Base-by-base conservation (phyloP, 2,888 invertebrate species). In the Cryptocephalus moraei region DNA sequence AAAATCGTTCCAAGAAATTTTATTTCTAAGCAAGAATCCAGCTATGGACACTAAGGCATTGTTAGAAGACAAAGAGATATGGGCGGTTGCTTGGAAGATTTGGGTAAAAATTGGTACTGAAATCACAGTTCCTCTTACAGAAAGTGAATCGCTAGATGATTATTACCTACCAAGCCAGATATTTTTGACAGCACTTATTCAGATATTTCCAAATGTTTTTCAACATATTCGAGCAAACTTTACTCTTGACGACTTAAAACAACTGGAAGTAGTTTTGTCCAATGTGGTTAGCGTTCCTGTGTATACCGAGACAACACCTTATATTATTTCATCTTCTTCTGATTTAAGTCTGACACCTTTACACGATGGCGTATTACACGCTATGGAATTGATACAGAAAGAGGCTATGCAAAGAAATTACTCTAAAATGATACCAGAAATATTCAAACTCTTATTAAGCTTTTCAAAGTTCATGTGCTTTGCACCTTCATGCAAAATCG, bases 1-100 rank as follows among this genome's bases (percentile, higher is more conserved):
- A 8, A 95, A 96, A 71, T 93, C 95, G 10, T 91, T 97, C 71
- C 96, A 97, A 74, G 96, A 97, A 70, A 90, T 96, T 57, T 78
- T 96, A 56, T 84, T 85, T 59, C 63, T 75, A 41, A 81, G 79
- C 59, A 82, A 81, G 62, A 64, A 66, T 44, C 75, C 72, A 56
- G 56, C 44, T 43, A 47, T 50, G 33, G 69, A 77, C 48, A 69
- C 67, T 62, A 70, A 65, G 49, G 46, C 48, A 11, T 58, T 60
- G 9, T 67, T 64, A 63, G 67, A 75, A 60, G 77, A 76, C 58
- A 71, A 76, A 63, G 75, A 83, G 55, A 75, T 88, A 61, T 91
- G 91, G 91, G 75, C 75, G 39, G 80, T 84, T 45, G 90, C 89
- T 4, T 91, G 91, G 91, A 79, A 81, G 51, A 85, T 88, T 39